These are phyloP conservation scores for Drosophila austrosaltans DNA, from an alignment of 2,888 invertebrate genomes.

Conservation along the genomic window DNA sequence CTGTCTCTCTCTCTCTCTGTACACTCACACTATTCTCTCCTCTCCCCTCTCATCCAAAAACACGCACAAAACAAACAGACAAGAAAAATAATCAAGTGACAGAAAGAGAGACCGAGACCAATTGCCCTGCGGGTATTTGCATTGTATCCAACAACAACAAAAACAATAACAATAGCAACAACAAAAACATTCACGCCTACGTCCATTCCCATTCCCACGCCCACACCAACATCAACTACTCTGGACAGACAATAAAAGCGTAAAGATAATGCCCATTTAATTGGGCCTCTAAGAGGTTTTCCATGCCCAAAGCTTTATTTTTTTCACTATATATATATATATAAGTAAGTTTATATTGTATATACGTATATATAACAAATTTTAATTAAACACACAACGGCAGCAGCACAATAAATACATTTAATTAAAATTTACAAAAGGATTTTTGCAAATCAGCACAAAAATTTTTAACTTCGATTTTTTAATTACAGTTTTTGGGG, in stretches of 20 bases:
- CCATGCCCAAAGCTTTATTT: slow-evolving; percentile 6
- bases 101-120: slow-evolving; percentile 11
- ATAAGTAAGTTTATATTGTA: background rate
- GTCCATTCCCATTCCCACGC: background rate
- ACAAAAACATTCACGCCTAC: background rate
- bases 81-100: slow-evolving; percentile 9
- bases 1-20: background rate
- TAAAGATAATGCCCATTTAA: slow-evolving; percentile 65
- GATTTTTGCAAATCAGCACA: slow-evolving; percentile 6
- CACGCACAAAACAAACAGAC: slow-evolving; percentile 33
- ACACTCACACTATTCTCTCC: background rate
- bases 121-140: slow-evolving; percentile 20
- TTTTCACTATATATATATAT: slow-evolving; percentile 21
- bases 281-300: slow-evolving; percentile 49
- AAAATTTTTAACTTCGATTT: background rate
- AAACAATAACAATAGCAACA: background rate
- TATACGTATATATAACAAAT: background rate
- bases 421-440: slow-evolving; percentile 11
- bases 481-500: background rate
- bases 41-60: background rate
- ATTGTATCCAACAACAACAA: background rate
- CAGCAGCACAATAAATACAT: background rate
- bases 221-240: background rate
- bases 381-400: slow-evolving; percentile 8
- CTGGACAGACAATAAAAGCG: background rate